A percentile compares a stretch with the other conserved stretches of the same genome.
Conservation (phyloP, 1,140 invertebrate species). For the Triops longicaudatus region DNA sequence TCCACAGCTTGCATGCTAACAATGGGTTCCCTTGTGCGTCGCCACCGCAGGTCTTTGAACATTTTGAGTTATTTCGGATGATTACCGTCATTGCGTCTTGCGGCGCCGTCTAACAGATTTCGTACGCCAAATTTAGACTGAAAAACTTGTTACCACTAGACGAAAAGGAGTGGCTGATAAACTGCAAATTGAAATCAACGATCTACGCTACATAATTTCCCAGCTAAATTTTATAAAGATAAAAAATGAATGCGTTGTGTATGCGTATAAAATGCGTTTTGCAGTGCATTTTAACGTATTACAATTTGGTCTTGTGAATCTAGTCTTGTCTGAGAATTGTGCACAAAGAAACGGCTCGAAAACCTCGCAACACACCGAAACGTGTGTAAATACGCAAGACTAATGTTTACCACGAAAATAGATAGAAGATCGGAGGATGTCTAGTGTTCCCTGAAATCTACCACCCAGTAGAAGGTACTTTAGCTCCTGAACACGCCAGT, state of each 20-base stretch:
- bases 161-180: neutral
- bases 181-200: neutral
- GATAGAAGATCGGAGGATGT: no score
- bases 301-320: no score
- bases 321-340: no score
- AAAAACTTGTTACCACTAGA: neutral
- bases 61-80: slow-evolving; percentile 1
- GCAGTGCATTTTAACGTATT: no score
- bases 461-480: no score
- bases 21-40: neutral
- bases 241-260: neutral
- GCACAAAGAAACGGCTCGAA: neutral
- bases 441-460: no score
- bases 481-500: no score
- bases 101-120: neutral
- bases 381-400: no score
- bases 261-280: neutral
- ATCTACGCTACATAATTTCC: neutral
- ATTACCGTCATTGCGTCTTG: neutral
- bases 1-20: slow-evolving; percentile 9
- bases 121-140: neutral
- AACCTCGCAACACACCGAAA: neutral
- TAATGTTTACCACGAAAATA: no score
- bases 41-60: neutral
- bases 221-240: neutral